Percentiles rank a stretch among this genome's conserved stretches.
These are phyloP conservation scores for Apodemia mormo DNA, from an alignment of 2,888 invertebrate species.

Conservation along the genomic window DNA sequence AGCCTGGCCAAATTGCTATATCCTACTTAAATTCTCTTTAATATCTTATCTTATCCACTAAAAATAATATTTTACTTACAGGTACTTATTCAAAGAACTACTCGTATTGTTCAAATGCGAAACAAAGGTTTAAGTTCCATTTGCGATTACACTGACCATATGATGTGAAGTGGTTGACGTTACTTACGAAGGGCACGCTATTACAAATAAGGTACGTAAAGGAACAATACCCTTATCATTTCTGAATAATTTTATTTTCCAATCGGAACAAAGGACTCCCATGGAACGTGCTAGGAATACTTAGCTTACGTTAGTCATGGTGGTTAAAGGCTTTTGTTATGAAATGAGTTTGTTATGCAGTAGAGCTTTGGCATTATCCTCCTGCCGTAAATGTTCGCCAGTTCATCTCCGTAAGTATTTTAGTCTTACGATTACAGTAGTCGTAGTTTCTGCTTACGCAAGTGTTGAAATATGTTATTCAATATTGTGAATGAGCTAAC, in stretches of 20 bases:
- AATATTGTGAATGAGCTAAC: neutral
- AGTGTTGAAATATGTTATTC: neutral
- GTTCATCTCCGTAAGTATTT: neutral
- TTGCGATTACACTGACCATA: conserved; percentile 59
- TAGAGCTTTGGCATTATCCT: neutral
- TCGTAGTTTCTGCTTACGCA: neutral
- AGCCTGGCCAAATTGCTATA: too few species aligned
- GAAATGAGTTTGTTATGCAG: neutral
- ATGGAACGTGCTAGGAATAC: conserved; percentile 14
- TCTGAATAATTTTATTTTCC: conserved; percentile 22
- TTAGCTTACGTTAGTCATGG: neutral
- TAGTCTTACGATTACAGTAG: neutral
- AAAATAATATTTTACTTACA: neutral
- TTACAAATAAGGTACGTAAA: conserved; percentile 21
- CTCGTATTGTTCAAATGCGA: conserved; percentile 54
- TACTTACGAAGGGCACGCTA: conserved; percentile 53
- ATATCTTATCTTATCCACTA: neutral
- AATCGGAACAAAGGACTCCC: conserved; percentile 25
- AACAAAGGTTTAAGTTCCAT: conserved; percentile 41
- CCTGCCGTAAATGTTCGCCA: neutral
- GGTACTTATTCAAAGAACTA: conserved; percentile 27
- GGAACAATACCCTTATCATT: conserved; percentile 9
- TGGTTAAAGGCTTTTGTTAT: conserved; percentile 16
- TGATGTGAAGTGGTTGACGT: conserved; percentile 46
- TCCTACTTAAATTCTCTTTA: too few species aligned